Evolutionary conservation across 2,797 vertebrate species (phyloP), one percentile per base, ranked within the genome.

Genomic region (Martes flavigula): DNA sequence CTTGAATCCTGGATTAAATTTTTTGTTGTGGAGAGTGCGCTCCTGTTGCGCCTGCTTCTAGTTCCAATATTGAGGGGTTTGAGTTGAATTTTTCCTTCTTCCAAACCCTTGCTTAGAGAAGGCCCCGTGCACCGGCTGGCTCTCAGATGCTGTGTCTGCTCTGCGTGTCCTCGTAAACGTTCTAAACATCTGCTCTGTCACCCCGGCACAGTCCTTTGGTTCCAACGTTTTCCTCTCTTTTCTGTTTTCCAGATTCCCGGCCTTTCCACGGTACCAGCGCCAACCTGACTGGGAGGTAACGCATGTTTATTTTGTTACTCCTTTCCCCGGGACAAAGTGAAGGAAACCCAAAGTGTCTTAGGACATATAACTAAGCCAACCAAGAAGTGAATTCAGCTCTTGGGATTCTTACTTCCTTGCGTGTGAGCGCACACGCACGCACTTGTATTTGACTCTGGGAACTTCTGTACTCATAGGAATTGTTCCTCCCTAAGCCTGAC

Each of bases 221-320:
- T 96, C 93, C 98, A 82, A 99, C 78, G 15, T 96, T 56, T 94
- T 60, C 30, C 43, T 81, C 40, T n/a, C 66, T 10, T 87, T 97
- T 79, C 97, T 98, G 89, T 98, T 89, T 98, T 98, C 18, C 98
- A 99, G 99, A 98, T 97, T 97, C 99, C 2, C 99, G 99, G 79
- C 98, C 98, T 0, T 99, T 99, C 58, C 98, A 98, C 43, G 96
- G 98, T 96, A 97, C 98, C 91, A 95, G 99, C 30, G 99, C 98
- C 81, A 99, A 99, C 23, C 98, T 99, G 2, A 98, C 99, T 2
- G 99, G 99, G 98, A 99, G 99, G 99, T 99, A 98, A 11, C 46
- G 0, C 54, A 5, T 1, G 0, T 77, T 95, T 77, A 2, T 38
- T 86, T 90, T 85, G 60, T 68, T 86, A 32, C 23, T 84, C 38